Base-by-base conservation (phyloP, 2,113 vertebrate species). In the Nesogale talazaci region DNA sequence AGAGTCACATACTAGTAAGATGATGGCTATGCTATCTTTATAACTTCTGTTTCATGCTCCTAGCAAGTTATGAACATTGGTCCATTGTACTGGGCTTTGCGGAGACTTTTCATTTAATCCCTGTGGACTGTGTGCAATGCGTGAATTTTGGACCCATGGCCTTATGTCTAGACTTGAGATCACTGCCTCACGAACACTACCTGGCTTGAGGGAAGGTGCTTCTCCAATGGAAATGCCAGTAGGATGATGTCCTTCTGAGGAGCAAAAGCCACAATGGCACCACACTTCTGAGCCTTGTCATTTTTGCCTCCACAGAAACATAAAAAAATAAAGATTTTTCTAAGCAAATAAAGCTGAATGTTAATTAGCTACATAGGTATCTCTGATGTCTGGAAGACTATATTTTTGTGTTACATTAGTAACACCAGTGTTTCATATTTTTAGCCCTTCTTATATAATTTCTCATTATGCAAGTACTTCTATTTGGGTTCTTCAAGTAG, bases 401-500 rank as follows among this genome's bases (percentile, higher is more conserved):
- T 31, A 46, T 29, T 75, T 89, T 65, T 27, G 6, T 90, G 38
- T 82, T 93, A 61, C 59, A 81, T 89, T 67, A 93, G 57, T 67
- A 65, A 52, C 46, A 52, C 46, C 29, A 57, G 56, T 52, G 23
- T 63, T 92, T 10, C 15, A 29, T 83, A 90, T 96, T 95, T 97
- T 94, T 86, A 91, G 82, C 79, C 65, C 15, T 88, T 77, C 86
- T 95, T 90, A 91, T 11, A 67, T 80, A 96, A 96, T 16, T 80
- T 86, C 40, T 74, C 27, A 4, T 94, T 96, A 95, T 69, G 5
- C 93, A 97, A 96, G 74, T 57, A 86, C 79, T 91, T 91, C 86
- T 92, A 76, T 91, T 91, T 93, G 89, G 69, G 42, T 34, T 86
- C 63, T 80, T 61, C 3, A 6, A 46, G 79, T 90, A 76, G 80